Conservation (phyloP, 1,140 invertebrate genomes). For the Euwallacea fornicatus region DNA sequence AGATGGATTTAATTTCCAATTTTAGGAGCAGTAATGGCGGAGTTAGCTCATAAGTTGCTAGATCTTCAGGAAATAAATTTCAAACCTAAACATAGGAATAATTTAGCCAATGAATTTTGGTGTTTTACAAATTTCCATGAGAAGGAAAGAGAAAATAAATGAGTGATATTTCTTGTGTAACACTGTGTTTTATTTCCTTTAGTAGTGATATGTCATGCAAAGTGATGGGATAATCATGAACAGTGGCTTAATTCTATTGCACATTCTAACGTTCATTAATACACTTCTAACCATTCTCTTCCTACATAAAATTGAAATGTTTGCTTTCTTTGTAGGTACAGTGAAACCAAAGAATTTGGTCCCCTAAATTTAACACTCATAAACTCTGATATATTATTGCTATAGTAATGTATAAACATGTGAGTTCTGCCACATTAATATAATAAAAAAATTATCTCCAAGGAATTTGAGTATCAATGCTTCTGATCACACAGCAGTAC, state of each 20-base stretch:
- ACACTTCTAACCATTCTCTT: no score
- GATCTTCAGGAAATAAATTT: constrained; percentile 70
- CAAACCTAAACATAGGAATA: constrained; percentile 80
- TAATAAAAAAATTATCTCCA: no score
- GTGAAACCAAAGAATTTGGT: no score
- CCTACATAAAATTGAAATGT: no score
- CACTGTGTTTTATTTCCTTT: constrained; percentile 31
- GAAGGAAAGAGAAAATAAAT: constrained; percentile 21
- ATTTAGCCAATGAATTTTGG: constrained; percentile 89
- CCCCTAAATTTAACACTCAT: no score
- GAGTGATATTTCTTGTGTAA: constrained; percentile 18
- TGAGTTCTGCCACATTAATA: neutral
- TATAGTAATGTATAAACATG: no score
- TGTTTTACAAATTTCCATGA: constrained; percentile 85
- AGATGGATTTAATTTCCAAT: constrained; percentile 17
- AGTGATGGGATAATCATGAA: no score
- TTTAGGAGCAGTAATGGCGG: constrained; percentile 75
- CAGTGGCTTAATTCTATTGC: no score
- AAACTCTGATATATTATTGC: no score
- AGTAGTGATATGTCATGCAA: constrained; percentile 42
- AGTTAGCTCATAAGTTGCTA: constrained; percentile 67
- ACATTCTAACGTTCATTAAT: no score
- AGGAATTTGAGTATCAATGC: no score
- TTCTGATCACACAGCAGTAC: neutral
- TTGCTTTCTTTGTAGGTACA: no score